These are phyloP conservation scores for Drosophila ananassae DNA, from an alignment of 1,140 invertebrate species.

Conservation along the genomic window DNA sequence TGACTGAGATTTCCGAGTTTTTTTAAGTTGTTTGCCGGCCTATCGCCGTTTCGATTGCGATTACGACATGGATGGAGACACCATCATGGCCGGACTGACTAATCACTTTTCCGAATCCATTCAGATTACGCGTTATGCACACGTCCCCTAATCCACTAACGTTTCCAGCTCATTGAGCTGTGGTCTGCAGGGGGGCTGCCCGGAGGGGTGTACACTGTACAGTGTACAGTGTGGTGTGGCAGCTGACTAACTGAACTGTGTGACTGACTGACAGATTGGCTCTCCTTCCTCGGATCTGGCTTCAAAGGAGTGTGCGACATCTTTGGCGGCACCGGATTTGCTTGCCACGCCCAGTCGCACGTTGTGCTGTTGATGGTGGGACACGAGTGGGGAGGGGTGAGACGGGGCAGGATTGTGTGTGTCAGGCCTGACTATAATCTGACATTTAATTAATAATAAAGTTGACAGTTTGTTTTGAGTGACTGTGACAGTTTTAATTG, in stretches of 20 bases:
- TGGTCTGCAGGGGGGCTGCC: conserved; percentile 17
- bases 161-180: conserved; percentile 71
- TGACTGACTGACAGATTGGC: conserved; percentile 51
- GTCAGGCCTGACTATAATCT: conserved; percentile 74
- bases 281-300: conserved; percentile 44
- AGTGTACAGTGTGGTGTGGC: not conserved
- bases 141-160: conserved; percentile 55
- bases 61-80: conserved; percentile 31
- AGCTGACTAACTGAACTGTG: conserved; percentile 18
- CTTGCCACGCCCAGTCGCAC: conserved; percentile 21
- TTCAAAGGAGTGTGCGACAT: conserved; percentile 72
- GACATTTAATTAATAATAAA: conserved; percentile 84
- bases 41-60: conserved; percentile 29
- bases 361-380: not conserved
- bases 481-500: conserved; percentile 83
- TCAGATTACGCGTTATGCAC: conserved; percentile 66
- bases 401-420: conserved; percentile 23
- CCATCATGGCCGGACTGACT: conserved; percentile 41
- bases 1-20: conserved; percentile 25
- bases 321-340: conserved; percentile 64
- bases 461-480: conserved; percentile 82
- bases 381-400: conserved; percentile 3
- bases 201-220: not conserved
- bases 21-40: conserved; percentile 13
- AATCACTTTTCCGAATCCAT: conserved; percentile 74